Evolutionary conservation across 2,113 vertebrate species (phyloP), one percentile per base, ranked within the genome.

Genomic region (Argyrosomus japonicus): DNA sequence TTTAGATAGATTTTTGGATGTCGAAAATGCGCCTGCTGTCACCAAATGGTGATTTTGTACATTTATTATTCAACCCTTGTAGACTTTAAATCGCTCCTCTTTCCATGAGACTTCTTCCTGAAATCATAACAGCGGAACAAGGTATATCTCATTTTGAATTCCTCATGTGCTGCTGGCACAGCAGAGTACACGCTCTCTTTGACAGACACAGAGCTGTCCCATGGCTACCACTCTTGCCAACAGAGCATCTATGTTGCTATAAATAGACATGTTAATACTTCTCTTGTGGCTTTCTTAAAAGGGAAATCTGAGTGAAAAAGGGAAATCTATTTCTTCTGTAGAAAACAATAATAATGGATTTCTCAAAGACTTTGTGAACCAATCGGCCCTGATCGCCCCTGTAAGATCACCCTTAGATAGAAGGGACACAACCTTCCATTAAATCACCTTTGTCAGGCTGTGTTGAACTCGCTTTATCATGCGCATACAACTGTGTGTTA

Each of bases 241-340:
- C 48, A 12, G 81, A 87, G 85, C 83, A 89, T 90, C 61, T 88
- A 79, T 89, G 77, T 36, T 56, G 78, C 91, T 89, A 89, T 80
- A 83, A 87, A 89, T 90, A 85, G 58, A 43, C 54, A 58, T 75
- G 77, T 75, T 79, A 54, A 70, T 83, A 65, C 43, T 32, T 79
- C 74, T 68, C 29, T 64, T 75, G 65, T 40, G 83, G 79, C 40
- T 68, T 54, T 50, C 75, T 82, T 73, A 5, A 67, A 83, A 84
- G 23, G 60, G 57, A 70, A 68, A 77, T 61, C 4, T 40, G 6
- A 36, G 36, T 36, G 36, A 36, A 36, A 36, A 36, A 2, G 36
- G 36, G 36, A 36, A 36, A 62, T 73, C 14, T 12, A 17, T 32
- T 71, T 76, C 54, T 67, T 74, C 21, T 19, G 36, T 23, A 23